Conservation (phyloP, 1,140 invertebrate genomes). For the Pachyrhynchus sulphureomaculatus region DNA sequence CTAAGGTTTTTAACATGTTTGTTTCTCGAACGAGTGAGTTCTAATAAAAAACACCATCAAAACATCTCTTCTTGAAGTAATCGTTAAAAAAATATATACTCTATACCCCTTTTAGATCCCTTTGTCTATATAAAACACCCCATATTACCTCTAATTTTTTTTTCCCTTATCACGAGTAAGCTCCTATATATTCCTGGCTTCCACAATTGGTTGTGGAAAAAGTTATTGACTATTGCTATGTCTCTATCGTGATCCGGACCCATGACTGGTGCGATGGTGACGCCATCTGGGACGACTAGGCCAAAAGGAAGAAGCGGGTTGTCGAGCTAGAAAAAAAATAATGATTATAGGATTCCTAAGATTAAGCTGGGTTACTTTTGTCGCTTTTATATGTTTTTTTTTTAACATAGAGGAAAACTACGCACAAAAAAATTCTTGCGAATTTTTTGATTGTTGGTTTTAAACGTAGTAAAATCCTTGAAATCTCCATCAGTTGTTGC, state of each 20-base stretch:
- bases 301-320: constrained; percentile 52
- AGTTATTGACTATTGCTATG: constrained; percentile 56
- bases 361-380: too few relatives aligned
- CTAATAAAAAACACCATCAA: too few relatives aligned
- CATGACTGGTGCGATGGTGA: constrained; percentile 52
- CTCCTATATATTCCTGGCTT: constrained; percentile 58
- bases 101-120: background rate
- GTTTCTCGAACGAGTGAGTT: too few relatives aligned
- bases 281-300: constrained; percentile 50
- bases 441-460: too few relatives aligned
- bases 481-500: too few relatives aligned
- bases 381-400: too few relatives aligned
- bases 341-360: too few relatives aligned
- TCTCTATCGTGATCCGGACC: constrained; percentile 52
- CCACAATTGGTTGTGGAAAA: constrained; percentile 60
- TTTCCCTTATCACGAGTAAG: constrained; percentile 44
- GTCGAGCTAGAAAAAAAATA: constrained; percentile 30
- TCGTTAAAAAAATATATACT: too few relatives aligned
- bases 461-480: too few relatives aligned
- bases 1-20: too few relatives aligned
- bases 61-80: too few relatives aligned
- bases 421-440: background rate
- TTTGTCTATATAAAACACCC: background rate
- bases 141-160: background rate
- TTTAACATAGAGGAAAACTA: too few relatives aligned